Conservation (phyloP, 1,140 invertebrate genomes). For the Sitophilus oryzae region DNA sequence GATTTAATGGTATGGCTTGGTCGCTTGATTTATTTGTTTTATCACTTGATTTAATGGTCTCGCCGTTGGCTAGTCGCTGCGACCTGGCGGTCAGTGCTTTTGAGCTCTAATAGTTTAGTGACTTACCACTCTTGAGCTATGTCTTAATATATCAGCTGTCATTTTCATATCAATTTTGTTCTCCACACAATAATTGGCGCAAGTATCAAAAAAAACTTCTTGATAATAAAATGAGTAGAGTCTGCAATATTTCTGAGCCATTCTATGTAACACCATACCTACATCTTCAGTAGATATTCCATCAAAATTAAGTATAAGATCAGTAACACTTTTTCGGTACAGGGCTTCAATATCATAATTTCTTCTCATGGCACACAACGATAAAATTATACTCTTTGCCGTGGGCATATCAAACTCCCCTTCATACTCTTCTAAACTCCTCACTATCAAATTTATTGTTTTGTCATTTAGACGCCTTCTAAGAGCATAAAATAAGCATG, state of each 20-base stretch:
- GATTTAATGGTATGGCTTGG: too few species aligned
- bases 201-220: constrained; percentile 50
- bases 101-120: not conserved
- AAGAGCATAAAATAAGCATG: constrained; percentile 49
- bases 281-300: constrained; percentile 46
- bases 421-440: constrained; percentile 44
- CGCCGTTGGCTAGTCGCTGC: too few species aligned
- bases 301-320: constrained; percentile 44
- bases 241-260: constrained; percentile 42
- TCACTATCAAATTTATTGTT: constrained; percentile 47
- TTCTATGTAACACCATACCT: constrained; percentile 43
- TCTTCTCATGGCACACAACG: constrained; percentile 44
- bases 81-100: too few species aligned
- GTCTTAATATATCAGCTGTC: constrained; percentile 46
- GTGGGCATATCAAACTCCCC: constrained; percentile 43
- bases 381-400: constrained; percentile 49
- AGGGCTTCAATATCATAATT: constrained; percentile 44
- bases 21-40: too few species aligned
- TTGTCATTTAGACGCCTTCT: constrained; percentile 47
- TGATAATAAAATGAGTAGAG: constrained; percentile 53
- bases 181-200: constrained; percentile 46
- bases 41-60: too few species aligned
- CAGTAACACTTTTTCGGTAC: constrained; percentile 45
- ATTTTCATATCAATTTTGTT: constrained; percentile 49
- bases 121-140: constrained; percentile 50